Base-by-base conservation (phyloP, 2,888 invertebrate species). In the Barypeithes pellucidus region DNA sequence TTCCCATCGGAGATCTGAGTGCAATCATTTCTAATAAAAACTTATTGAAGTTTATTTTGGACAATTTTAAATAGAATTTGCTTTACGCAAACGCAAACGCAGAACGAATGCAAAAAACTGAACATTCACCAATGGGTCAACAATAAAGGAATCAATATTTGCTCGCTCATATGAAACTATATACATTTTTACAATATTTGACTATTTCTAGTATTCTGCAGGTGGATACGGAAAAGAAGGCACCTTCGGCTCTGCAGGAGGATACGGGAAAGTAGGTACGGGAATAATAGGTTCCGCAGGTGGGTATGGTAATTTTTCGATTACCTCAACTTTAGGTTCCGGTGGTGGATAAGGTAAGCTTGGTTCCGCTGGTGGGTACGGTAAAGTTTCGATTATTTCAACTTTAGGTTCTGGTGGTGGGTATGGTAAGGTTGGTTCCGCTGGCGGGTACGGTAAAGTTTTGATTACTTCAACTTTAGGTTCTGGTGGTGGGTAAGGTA, bases 401-500 rank as follows among this genome's bases (percentile, higher is more conserved):
- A 33, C 18, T 59, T 33, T 47, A 20, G 70, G 36, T 60, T 72
- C 71, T 39, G 60, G 24, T 22, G 71, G 59, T 2, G 71, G 71
- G 24, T 66, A 72, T 8, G 66, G 72, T 14, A 60, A 2, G 5
- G 43, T 22, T 14, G 71, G 59, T 52, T 72, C 72, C n/a, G 66
- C 29, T 24, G 72, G 47, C 5, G 72, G 72, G 39, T 72, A 72
- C 3, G 72, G 72, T 8, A 18, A 5, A 1, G 29, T 9, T 4
- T 11, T n/a, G n/a, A n/a, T 11, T 67, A 14, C 12, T 11, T 2
- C 59, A 14, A 67, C 16, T 39, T 8, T 24, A 22, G 45, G 29
- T 60, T 67, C 67, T 18, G 67, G 47, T 18, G 67, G 59, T n/a
- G 67, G 67, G 14, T 67, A 67, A 60, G 69, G 69, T n/a, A n/a